Evolutionary conservation across 2,888 invertebrate species (phyloP).

Genomic region (Periphyllus acericola): DNA sequence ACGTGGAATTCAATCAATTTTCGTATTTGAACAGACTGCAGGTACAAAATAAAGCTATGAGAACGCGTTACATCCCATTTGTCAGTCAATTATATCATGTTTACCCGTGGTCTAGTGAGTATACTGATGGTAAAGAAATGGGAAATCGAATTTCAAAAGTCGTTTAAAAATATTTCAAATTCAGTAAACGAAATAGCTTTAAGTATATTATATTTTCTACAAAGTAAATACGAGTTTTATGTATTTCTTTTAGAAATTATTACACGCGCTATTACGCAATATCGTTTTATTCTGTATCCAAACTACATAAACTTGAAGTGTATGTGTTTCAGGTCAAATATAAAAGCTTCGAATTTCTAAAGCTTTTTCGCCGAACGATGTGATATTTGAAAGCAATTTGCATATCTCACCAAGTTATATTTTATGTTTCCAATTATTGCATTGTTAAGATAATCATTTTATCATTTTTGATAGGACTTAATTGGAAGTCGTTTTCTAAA

Average conservation of each 20-base stretch:
- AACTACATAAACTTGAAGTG: conserved; percentile 11
- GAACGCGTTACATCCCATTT: neutral
- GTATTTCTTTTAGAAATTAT: neutral
- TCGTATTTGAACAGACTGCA: neutral
- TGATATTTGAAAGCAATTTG: neutral
- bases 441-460: conserved; percentile 5
- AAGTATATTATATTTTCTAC: neutral
- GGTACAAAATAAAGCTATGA: neutral
- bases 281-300: neutral
- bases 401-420: neutral
- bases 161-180: neutral
- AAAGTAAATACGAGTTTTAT: neutral
- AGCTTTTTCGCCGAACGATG: neutral
- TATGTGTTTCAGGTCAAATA: conserved; percentile 31
- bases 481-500: conserved; percentile 18
- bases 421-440: neutral
- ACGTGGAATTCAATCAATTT: neutral
- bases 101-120: neutral
- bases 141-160: neutral
- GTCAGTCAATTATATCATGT: neutral
- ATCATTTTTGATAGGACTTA: conserved; percentile 4
- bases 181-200: neutral
- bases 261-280: neutral
- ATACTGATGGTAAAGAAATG: neutral
- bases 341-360: conserved; percentile 1